phyloP scores from a whole-genome alignment of 2,113 vertebrate species.

The Eubucco bourcierii region DNA sequence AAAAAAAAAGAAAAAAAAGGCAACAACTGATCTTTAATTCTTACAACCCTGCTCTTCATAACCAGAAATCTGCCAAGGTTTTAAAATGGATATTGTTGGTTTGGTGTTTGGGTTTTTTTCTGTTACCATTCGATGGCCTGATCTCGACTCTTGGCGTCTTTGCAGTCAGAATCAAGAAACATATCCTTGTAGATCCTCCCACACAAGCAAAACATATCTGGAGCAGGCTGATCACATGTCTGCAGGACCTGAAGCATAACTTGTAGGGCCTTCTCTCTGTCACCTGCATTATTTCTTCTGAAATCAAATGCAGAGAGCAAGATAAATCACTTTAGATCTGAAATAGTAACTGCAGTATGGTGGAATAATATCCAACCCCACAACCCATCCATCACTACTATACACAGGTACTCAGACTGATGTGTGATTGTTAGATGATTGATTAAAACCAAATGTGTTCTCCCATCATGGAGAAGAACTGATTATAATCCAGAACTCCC shows the following conservation, averaged over 20 bases:
- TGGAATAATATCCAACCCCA: neutral
- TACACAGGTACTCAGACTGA: neutral
- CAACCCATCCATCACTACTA: neutral
- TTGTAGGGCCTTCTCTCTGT: constrained; percentile 87
- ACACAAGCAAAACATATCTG: constrained; percentile 96
- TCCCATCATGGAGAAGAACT: neutral
- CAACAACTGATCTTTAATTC: neutral
- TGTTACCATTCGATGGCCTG: constrained; percentile 91
- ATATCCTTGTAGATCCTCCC: constrained; percentile 97
- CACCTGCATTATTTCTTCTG: constrained; percentile 88
- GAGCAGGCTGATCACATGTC: constrained; percentile 86
- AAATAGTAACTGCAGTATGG: neutral
- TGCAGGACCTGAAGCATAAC: constrained; percentile 91
- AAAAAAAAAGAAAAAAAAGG: neutral
- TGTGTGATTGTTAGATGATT: neutral
- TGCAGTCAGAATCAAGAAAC: constrained; percentile 91
- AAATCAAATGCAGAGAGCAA: constrained; percentile 35
- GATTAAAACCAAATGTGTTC: neutral
- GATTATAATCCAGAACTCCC: neutral
- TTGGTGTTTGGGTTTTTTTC: neutral
- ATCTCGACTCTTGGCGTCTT: constrained; percentile 86
- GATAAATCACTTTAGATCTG: neutral
- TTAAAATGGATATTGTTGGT: neutral
- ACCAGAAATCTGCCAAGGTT: neutral
- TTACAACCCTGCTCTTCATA: neutral